phyloP scores from a whole-genome alignment of 2,113 vertebrate genomes.

The Toxotes chatareus region DNA sequence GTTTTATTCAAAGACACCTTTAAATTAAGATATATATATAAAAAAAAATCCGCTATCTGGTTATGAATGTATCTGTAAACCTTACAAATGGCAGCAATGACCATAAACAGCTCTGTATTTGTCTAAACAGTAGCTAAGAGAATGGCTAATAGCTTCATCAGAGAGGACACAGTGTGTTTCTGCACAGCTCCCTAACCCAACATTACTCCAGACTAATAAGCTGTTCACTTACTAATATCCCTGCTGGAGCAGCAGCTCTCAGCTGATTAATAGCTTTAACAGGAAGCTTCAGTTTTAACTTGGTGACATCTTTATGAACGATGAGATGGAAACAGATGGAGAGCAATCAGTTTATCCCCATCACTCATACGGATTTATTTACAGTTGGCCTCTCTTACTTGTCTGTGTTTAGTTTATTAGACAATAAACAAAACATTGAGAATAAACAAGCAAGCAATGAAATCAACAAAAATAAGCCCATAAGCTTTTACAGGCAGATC shows the following conservation, averaged over 20 bases:
- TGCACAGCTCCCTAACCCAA: background rate
- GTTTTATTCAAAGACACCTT: too few relatives aligned
- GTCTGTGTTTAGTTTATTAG: background rate
- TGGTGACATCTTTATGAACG: constrained; percentile 10
- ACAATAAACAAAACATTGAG: too few relatives aligned
- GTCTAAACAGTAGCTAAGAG: background rate
- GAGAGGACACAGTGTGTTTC: constrained; percentile 3
- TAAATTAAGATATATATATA: too few relatives aligned
- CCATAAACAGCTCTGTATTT: background rate
- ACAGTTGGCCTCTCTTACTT: background rate
- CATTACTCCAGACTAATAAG: constrained; percentile 47
- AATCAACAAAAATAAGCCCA: too few relatives aligned
- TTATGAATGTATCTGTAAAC: too few relatives aligned
- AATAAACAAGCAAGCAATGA: too few relatives aligned
- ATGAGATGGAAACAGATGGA: background rate
- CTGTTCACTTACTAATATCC: constrained; percentile 28
- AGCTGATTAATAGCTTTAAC: constrained; percentile 14
- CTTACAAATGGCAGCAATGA: too few relatives aligned
- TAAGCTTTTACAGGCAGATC: background rate
- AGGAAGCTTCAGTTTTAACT: background rate
- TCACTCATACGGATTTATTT: constrained; percentile 1
- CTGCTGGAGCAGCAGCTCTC: constrained; percentile 11
- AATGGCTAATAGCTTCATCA: background rate
- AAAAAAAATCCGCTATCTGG: too few relatives aligned
- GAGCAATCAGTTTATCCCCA: background rate